These are phyloP conservation scores for Megalops cyprinoides DNA, from an alignment of 2,797 vertebrate species.

Conservation along the genomic window DNA sequence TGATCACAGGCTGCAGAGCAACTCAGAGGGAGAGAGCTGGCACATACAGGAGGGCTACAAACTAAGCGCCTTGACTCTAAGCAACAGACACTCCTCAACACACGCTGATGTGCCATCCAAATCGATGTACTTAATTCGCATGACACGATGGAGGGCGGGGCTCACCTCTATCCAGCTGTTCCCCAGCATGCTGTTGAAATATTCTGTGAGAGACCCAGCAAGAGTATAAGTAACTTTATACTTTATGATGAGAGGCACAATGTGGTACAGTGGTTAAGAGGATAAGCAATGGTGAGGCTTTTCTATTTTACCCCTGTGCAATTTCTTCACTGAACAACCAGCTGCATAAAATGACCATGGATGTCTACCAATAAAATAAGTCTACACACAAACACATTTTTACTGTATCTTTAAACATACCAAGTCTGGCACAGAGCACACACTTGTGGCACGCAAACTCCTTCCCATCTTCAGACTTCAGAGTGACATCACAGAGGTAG, in stretches of 20 bases:
- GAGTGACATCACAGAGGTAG: conserved; percentile 89
- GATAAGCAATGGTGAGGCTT: too few relatives aligned
- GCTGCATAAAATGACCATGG: too few relatives aligned
- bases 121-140: background rate
- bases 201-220: conserved; percentile 73
- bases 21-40: too few relatives aligned
- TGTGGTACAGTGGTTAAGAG: background rate
- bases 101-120: background rate
- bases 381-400: background rate
- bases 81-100: background rate
- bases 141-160: background rate
- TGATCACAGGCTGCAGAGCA: background rate
- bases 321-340: background rate
- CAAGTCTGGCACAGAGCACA: conserved; percentile 93
- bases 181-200: conserved; percentile 97
- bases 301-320: too few relatives aligned
- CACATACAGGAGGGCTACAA: too few relatives aligned
- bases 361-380: too few relatives aligned
- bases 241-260: conserved; percentile 28
- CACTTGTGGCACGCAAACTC: conserved; percentile 97
- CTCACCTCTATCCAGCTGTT: conserved; percentile 97
- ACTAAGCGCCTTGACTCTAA: too few relatives aligned
- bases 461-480: conserved; percentile 92
- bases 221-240: background rate
- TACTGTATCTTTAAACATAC: conserved; percentile 68